These are phyloP conservation scores for Xylophagus ater DNA, from an alignment of 2,888 invertebrate species.

Conservation along the genomic window DNA sequence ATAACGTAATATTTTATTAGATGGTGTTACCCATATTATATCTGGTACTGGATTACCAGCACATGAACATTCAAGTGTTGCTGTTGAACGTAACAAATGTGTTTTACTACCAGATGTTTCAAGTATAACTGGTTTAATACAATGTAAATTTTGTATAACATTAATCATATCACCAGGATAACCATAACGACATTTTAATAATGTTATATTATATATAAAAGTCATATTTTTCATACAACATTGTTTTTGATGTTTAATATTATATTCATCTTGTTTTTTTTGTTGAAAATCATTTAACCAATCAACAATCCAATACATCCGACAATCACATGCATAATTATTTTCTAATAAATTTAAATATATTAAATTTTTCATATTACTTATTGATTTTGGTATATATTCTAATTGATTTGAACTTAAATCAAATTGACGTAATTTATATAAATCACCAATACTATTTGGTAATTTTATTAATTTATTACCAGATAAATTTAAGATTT, in stretches of 20 bases:
- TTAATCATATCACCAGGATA: constrained; percentile 59
- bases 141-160: constrained; percentile 59
- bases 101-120: constrained; percentile 50
- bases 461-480: constrained; percentile 53
- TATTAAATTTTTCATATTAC: constrained; percentile 49
- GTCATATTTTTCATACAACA: too few relatives aligned
- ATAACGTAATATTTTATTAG: constrained; percentile 60
- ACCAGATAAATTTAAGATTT: constrained; percentile 54
- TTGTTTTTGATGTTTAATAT: constrained; percentile 2
- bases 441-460: constrained; percentile 29
- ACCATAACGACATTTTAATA: constrained; percentile 53
- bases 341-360: constrained; percentile 60
- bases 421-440: constrained; percentile 49
- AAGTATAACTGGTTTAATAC: constrained; percentile 52
- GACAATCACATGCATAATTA: constrained; percentile 78
- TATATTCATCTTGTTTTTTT: constrained; percentile 2
- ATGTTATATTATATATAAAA: constrained; percentile 39
- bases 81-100: constrained; percentile 53
- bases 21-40: constrained; percentile 77
- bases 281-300: constrained; percentile 44
- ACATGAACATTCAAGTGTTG: constrained; percentile 64
- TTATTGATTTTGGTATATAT: constrained; percentile 58
- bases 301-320: constrained; percentile 63
- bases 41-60: constrained; percentile 67
- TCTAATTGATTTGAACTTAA: constrained; percentile 59